Evolutionary conservation across 2,888 invertebrate species (phyloP).

Genomic region (Palloptera scutellata): DNA sequence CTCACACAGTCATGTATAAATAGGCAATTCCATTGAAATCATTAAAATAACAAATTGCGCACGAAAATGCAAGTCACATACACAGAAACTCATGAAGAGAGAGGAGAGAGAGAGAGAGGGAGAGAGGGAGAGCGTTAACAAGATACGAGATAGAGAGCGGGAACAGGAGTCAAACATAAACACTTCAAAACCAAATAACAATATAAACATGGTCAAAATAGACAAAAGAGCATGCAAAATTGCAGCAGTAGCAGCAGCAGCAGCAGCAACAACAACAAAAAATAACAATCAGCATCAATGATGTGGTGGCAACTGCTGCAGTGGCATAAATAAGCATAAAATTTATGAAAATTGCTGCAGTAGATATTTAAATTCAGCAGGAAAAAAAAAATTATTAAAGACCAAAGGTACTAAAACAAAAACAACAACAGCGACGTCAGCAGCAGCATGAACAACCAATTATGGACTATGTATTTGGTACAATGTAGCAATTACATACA

Average conservation of each 20-base stretch:
- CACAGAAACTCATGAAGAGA: constrained; percentile 4
- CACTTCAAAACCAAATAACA: constrained; percentile 9
- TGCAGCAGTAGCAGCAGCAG: constrained; percentile 3
- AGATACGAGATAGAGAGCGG: not conserved
- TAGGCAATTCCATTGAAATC: constrained; percentile 18
- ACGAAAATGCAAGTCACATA: constrained; percentile 12
- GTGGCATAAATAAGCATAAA: constrained; percentile 31
- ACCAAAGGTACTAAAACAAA: not conserved
- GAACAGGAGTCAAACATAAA: constrained; percentile 10
- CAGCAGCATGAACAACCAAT: constrained; percentile 15
- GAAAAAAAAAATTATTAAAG: no score
- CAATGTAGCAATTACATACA: not conserved
- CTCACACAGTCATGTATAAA: no score
- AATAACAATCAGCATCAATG: constrained; percentile 19
- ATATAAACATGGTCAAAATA: not conserved
- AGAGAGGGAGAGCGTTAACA: no score
- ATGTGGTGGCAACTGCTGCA: constrained; percentile 16
- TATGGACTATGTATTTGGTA: constrained; percentile 6
- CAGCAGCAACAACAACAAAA: constrained; percentile 7
- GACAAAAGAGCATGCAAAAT: constrained; percentile 1
- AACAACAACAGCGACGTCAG: not conserved
- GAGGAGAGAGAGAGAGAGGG: not conserved
- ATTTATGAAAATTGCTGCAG: constrained; percentile 26
- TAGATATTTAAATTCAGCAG: no score
- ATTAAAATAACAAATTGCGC: constrained; percentile 29